Percentiles rank a stretch among this genome's conserved stretches.
Evolutionary conservation across 2,797 vertebrate species (phyloP).

Genomic region (Vipera latastei): DNA sequence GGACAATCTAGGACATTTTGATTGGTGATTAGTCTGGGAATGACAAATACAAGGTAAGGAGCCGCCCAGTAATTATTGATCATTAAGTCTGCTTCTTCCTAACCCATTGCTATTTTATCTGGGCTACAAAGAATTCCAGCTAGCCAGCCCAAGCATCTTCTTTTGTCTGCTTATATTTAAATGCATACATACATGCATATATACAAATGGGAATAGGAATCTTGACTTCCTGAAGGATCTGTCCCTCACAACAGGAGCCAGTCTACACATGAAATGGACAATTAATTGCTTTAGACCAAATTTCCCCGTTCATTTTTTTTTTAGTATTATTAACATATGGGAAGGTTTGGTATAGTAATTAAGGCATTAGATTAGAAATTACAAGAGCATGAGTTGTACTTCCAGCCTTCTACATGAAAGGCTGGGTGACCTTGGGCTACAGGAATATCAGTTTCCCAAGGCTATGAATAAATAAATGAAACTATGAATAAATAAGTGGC

Average conservation of each 20-base stretch:
- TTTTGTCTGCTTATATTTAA: background rate
- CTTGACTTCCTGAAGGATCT: background rate
- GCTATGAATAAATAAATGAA: background rate
- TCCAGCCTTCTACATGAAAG: background rate
- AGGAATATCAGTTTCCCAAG: background rate
- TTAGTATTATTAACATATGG: background rate
- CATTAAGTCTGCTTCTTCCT: background rate
- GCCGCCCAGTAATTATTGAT: background rate
- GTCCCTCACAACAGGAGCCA: background rate
- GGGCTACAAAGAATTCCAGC: background rate
- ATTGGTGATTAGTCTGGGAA: background rate
- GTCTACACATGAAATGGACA: background rate
- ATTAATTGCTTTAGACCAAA: background rate
- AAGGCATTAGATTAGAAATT: background rate
- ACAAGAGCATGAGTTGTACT: background rate
- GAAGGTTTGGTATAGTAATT: background rate
- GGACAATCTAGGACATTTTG: background rate
- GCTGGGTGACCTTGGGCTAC: background rate
- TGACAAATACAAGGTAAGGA: background rate
- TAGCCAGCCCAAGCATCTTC: background rate
- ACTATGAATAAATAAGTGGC: background rate
- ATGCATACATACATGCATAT: background rate
- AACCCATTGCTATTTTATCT: background rate
- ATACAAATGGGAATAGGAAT: background rate
- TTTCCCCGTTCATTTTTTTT: background rate